Evolutionary conservation across 2,888 invertebrate genomes (phyloP), one percentile per base, ranked within the genome.

Genomic region (Aporophyla lueneburgensis): DNA sequence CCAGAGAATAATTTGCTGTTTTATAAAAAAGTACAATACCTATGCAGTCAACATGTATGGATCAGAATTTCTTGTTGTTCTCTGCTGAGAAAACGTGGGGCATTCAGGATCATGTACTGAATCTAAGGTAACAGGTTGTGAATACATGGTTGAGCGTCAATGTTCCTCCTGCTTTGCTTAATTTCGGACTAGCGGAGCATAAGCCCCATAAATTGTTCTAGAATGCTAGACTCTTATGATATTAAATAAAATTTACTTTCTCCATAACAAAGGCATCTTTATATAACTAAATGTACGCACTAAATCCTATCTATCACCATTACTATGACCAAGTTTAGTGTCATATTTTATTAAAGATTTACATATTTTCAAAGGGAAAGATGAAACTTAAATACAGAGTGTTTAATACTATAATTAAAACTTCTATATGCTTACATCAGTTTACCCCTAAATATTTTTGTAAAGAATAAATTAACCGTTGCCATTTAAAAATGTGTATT

Each of bases 261-360:
- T n/a, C 24, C 46, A 62, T 63, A 81, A 14, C 77, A 84, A 78
- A 86, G 59, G 76, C 86, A 86, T 67, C 81, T 81, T 75, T 62
- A 21, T 62, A 24, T 33, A 27, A 76, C 62, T 74, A 73, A 58
- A 68, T 46, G 10, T 70, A 66, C 19, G n/a, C 24, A 73, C 76
- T 72, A 77, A 74, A 76, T 78, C 66, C 75, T 85, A 76, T 78
- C 70, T 85, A 76, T 78, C 70, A 78, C 71, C 70, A 62, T 71
- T 58, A 73, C 56, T 66, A 43, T 71, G 10, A 75, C 33, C 68
- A 72, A 79, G 69, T 84, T 54, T 71, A 80, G 62, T 78, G 71
- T 76, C 63, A 73, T 66, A 56, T 67, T 74, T 40, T 46, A 68
- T 65, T 68, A 67, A 49, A 61, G 0, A 63, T 74, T 5, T 46